A percentile compares a stretch with the other conserved stretches of the same genome.
These are phyloP conservation scores for Eremophila alpestris DNA, from an alignment of 2,797 vertebrate species.

Conservation along the genomic window DNA sequence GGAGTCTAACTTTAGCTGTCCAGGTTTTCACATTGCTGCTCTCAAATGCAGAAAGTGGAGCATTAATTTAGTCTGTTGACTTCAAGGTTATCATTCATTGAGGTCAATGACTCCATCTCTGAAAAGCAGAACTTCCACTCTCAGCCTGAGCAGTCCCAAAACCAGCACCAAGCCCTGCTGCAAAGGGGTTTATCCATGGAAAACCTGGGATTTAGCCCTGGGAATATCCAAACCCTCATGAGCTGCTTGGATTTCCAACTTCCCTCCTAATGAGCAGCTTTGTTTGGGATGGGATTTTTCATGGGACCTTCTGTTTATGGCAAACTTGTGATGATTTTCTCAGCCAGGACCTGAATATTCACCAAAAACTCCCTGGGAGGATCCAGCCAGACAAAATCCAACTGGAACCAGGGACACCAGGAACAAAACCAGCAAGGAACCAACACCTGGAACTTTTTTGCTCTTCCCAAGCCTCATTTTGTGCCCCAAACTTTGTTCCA, in stretches of 20 bases:
- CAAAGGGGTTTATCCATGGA: background rate
- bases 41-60: conserved; percentile 58
- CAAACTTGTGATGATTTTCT: background rate
- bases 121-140: conserved; percentile 52
- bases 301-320: background rate
- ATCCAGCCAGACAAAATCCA: background rate
- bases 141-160: background rate
- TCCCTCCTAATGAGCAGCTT: background rate
- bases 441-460: background rate
- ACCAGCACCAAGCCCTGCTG: background rate
- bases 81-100: conserved; percentile 69
- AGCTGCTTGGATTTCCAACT: background rate
- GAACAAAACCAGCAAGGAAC: background rate
- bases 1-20: conserved; percentile 63
- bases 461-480: background rate
- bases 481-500: background rate
- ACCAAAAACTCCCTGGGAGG: background rate
- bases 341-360: background rate
- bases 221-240: background rate
- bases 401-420: background rate
- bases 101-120: conserved; percentile 63
- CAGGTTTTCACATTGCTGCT: conserved; percentile 51
- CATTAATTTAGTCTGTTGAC: conserved; percentile 65
- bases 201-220: background rate
- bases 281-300: background rate